phyloP scores from a whole-genome alignment of 2,888 invertebrate genomes.

The Leptinotarsa peninsularis region DNA sequence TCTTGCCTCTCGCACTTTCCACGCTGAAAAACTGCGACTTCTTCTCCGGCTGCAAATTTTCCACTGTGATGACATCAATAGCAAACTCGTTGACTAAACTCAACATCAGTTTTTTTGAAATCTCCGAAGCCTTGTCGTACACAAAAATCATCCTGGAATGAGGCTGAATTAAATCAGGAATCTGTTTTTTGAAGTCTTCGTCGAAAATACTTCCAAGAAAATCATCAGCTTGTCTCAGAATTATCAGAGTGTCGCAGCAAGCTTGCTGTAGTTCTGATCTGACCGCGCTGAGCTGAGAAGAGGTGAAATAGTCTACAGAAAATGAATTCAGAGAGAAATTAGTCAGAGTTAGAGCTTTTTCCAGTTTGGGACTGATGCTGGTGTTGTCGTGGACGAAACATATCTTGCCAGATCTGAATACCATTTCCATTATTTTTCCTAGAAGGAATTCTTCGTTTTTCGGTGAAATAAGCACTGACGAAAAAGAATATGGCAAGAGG shows the following conservation, averaged over 20 bases:
- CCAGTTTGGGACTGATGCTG: background rate
- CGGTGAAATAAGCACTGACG: background rate
- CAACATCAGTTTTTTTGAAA: background rate
- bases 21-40: background rate
- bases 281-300: background rate
- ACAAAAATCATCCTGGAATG: conserved; percentile 10
- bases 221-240: background rate
- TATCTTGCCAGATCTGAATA: conserved; percentile 8
- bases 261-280: background rate
- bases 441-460: background rate
- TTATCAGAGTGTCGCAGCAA: background rate
- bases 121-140: background rate
- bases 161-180: background rate
- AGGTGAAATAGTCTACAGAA: background rate
- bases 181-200: background rate
- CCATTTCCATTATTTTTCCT: background rate
- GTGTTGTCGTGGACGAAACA: conserved; percentile 5
- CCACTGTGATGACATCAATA: background rate
- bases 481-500: background rate
- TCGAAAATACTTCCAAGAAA: background rate
- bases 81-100: background rate
- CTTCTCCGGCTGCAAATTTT: background rate
- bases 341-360: background rate
- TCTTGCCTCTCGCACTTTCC: too few species aligned
- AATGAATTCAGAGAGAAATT: background rate